These are phyloP conservation scores for Aldrovandia affinis DNA, from an alignment of 2,797 vertebrate species.

Conservation along the genomic window DNA sequence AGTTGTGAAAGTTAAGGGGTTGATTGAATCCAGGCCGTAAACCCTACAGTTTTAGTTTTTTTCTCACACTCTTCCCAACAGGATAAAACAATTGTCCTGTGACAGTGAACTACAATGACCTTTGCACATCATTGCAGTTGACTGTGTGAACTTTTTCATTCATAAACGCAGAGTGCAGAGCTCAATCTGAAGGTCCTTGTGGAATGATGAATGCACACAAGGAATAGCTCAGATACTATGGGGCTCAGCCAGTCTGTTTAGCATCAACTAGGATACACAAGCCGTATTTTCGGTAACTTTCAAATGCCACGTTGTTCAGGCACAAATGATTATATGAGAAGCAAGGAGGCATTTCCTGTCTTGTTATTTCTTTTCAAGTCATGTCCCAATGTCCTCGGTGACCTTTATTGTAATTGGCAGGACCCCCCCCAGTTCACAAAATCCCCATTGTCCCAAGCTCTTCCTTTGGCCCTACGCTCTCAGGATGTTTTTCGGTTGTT, in stretches of 20 bases:
- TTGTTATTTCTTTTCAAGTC: constrained; percentile 14
- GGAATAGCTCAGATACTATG: background rate
- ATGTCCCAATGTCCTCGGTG: constrained; percentile 10
- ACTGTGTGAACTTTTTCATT: no score
- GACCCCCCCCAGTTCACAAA: constrained; percentile 18
- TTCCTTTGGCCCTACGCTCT: constrained; percentile 19
- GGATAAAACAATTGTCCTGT: no score
- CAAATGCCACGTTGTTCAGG: background rate
- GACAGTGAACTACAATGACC: no score
- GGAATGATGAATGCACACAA: background rate
- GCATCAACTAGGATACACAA: background rate
- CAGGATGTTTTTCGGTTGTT: constrained; percentile 33
- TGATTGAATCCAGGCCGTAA: no score
- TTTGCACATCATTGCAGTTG: no score
- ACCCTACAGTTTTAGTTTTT: no score
- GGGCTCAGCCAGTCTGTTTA: background rate
- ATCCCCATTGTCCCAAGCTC: constrained; percentile 25
- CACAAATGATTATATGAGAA: background rate
- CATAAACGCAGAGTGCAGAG: no score
- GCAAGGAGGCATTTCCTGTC: constrained; percentile 21
- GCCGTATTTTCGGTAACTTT: constrained; percentile 4
- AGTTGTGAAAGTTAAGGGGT: no score
- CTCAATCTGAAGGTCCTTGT: background rate
- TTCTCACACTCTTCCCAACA: no score
- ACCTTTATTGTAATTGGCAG: constrained; percentile 27